Conservation (phyloP, 2,113 vertebrate species). For the Panurus biarmicus region DNA sequence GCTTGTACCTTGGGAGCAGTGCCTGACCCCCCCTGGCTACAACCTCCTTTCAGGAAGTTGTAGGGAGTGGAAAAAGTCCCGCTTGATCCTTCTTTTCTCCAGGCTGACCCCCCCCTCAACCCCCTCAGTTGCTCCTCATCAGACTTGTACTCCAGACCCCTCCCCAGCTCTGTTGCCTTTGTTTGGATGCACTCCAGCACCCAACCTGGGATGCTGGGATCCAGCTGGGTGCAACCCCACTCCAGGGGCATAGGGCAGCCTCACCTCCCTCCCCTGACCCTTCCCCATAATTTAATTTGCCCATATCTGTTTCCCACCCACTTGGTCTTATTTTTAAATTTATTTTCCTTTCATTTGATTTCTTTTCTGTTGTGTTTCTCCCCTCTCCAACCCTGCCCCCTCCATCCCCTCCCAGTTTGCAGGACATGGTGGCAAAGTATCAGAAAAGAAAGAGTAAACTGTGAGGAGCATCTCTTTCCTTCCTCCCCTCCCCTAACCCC, state of each 20-base stretch:
- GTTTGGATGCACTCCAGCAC: neutral
- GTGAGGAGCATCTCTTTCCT: slow-evolving; percentile 79
- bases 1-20: neutral
- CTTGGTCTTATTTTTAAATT: neutral
- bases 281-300: neutral
- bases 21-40: neutral
- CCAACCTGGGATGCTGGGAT: neutral
- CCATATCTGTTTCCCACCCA: neutral
- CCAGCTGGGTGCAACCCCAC: neutral
- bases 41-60: neutral
- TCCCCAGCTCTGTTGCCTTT: neutral
- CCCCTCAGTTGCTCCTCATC: neutral
- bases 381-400: neutral
- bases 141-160: neutral
- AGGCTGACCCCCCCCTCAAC: neutral
- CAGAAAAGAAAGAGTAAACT: slow-evolving; percentile 96
- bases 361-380: slow-evolving; percentile 39
- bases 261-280: neutral
- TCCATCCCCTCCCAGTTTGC: slow-evolving; percentile 80
- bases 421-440: slow-evolving; percentile 99
- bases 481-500: slow-evolving; percentile 26
- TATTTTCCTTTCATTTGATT: neutral
- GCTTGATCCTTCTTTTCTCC: neutral
- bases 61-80: neutral
- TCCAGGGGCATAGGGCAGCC: neutral